Conservation (phyloP, 2,113 vertebrate genomes). For the Prochilodus magdalenae region DNA sequence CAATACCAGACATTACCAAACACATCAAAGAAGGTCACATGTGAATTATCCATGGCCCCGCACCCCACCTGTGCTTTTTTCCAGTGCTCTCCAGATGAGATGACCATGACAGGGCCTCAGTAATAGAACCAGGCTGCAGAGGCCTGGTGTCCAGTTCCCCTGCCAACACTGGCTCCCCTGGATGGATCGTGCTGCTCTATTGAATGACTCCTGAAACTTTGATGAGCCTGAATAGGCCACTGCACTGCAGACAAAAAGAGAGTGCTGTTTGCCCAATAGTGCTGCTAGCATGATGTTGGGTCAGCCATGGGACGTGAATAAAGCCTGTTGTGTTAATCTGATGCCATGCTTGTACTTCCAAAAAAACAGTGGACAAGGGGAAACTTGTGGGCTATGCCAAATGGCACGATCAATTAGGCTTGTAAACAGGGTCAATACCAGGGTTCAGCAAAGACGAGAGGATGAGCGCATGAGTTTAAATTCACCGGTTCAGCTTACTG, state of each 20-base stretch:
- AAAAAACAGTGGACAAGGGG: slow-evolving; percentile 34
- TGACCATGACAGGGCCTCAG: slow-evolving; percentile 46
- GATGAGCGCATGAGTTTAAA: not conserved
- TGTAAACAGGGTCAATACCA: slow-evolving; percentile 27
- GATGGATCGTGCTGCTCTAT: slow-evolving; percentile 41
- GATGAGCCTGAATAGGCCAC: slow-evolving; percentile 52
- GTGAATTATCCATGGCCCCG: slow-evolving; percentile 51
- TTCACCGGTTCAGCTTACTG: not conserved
- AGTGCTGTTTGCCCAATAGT: slow-evolving; percentile 45
- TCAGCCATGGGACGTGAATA: slow-evolving; percentile 47
- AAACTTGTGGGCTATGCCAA: slow-evolving; percentile 39
- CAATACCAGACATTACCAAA: slow-evolving; percentile 10
- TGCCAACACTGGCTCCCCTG: slow-evolving; percentile 49
- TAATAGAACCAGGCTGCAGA: slow-evolving; percentile 46
- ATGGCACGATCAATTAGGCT: slow-evolving; percentile 41
- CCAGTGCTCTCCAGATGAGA: slow-evolving; percentile 52
- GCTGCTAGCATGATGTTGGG: slow-evolving; percentile 38
- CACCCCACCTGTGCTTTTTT: slow-evolving; percentile 51
- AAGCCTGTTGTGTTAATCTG: slow-evolving; percentile 50
- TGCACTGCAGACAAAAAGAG: slow-evolving; percentile 43
- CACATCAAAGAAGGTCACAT: slow-evolving; percentile 29
- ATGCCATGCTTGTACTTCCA: slow-evolving; percentile 46
- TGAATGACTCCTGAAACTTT: slow-evolving; percentile 62
- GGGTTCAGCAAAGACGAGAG: slow-evolving; percentile 15
- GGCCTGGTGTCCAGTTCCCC: slow-evolving; percentile 52